Evolutionary conservation across 2,888 invertebrate genomes (phyloP).

Genomic region (Chydorus sphaericus): DNA sequence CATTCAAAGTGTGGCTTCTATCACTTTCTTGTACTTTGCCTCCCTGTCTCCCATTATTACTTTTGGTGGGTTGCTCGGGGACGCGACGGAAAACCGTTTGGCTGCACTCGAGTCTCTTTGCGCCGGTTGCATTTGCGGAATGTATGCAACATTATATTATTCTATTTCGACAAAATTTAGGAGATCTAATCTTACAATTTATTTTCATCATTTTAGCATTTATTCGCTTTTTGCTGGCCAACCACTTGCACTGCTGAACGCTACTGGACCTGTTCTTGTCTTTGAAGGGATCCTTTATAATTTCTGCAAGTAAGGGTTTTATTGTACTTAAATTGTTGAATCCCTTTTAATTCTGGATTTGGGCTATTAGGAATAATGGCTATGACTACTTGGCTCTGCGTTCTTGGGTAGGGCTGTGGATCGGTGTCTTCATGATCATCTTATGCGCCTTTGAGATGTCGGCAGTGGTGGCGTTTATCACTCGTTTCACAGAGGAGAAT

Average conservation of each 20-base stretch:
- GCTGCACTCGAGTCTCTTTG: slow-evolving; percentile 39
- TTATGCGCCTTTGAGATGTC: slow-evolving; percentile 25
- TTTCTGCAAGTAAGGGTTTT: slow-evolving; percentile 23
- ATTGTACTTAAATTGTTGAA: background rate
- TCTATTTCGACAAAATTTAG: slow-evolving; percentile 16
- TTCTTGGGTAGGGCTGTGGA: slow-evolving; percentile 28
- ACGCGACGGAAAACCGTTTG: slow-evolving; percentile 35
- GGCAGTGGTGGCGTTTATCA: slow-evolving; percentile 26
- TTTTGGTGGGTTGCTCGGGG: slow-evolving; percentile 37
- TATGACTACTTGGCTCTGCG: slow-evolving; percentile 24
- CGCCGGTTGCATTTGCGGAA: slow-evolving; percentile 31
- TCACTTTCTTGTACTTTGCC: slow-evolving; percentile 36
- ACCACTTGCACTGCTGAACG: slow-evolving; percentile 32
- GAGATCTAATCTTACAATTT: background rate
- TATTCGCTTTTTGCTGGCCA: slow-evolving; percentile 30
- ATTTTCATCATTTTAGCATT: background rate
- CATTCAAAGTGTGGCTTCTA: slow-evolving; percentile 34
- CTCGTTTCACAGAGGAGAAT: slow-evolving; percentile 26
- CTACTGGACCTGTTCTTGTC: slow-evolving; percentile 35
- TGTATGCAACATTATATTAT: slow-evolving; percentile 11
- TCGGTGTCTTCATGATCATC: slow-evolving; percentile 22
- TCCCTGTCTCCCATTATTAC: slow-evolving; percentile 38
- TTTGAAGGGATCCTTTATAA: slow-evolving; percentile 33
- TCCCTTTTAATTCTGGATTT: no score
- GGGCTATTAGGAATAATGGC: slow-evolving; percentile 29